Evolutionary conservation across 2,888 invertebrate genomes (phyloP), one percentile per base, ranked within the genome.

Genomic region (Netelia virgata): DNA sequence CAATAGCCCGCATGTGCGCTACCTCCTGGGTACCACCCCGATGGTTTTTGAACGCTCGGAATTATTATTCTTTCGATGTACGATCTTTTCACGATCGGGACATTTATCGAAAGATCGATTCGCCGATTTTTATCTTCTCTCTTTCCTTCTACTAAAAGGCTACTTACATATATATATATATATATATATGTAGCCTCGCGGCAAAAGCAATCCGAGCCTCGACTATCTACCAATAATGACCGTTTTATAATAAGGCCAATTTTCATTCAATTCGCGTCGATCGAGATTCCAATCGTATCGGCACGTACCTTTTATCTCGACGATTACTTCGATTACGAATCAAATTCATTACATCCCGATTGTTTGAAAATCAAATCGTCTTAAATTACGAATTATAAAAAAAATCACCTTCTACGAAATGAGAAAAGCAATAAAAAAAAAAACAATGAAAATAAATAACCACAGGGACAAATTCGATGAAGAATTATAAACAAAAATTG

Each of bases 1-100:
- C 36, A 55, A 43, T 41, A 20, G 28, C 74, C 43, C 70, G 57
- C 76, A 83, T 78, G 69, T 77, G 77, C 9, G 28, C 28, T 6
- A 28, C 61, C 20, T 18, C 3, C 18, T 18, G 18, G 14, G 1
- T n/a, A 8, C 36, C 61, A 36, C 50, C 14, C 61, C 61, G 14
- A 57, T 69, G 36, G 63, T 59, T 84, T 74, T 84, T 16, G n/a
- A 78, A 78, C 81, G 74, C 57, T 50, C 64, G 36, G 23, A 59
- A 82, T 82, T 82, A 82, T 84, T 78, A 78, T 78, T 78, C 70
- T 59, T 82, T 57, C 63, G 43, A 57, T 63, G 53, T 77, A 36
- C 79, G 43, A 74, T 64, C 73, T 84, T 74, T 70, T 69, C 61
- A 76, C 75, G 47, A 64, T 63, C 50, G n/a, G 16, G 50, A 69